Evolutionary conservation across 2,888 invertebrate genomes (phyloP).

Genomic region (Agrypnus murinus): DNA sequence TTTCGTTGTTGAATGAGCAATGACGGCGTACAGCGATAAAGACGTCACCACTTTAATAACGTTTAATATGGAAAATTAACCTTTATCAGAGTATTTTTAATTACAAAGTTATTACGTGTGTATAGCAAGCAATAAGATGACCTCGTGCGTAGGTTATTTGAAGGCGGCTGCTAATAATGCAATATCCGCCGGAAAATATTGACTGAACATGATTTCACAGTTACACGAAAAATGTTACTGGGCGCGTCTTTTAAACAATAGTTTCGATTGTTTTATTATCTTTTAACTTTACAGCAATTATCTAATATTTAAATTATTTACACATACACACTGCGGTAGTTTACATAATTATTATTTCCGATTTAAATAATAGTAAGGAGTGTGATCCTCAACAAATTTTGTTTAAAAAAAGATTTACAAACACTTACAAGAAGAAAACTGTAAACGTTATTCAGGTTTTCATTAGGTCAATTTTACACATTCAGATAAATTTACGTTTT

Average conservation of each 20-base stretch:
- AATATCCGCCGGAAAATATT: conserved; percentile 61
- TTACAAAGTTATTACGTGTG: conserved; percentile 29
- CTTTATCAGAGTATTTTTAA: conserved; percentile 1
- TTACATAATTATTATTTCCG: neutral
- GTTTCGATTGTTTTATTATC: conserved; percentile 20
- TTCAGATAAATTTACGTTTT: no score
- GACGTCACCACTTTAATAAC: no score
- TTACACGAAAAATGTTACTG: conserved; percentile 30
- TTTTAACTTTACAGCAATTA: conserved; percentile 12
- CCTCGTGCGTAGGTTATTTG: conserved; percentile 57
- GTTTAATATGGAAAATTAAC: no score
- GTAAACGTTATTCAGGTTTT: no score
- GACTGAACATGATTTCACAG: conserved; percentile 53
- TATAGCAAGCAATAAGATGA: conserved; percentile 52
- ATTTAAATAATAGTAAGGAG: no score
- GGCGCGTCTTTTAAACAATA: conserved; percentile 37
- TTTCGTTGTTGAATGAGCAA: no score
- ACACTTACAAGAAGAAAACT: no score
- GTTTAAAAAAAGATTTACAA: no score
- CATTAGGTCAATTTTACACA: no score
- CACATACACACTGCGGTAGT: neutral
- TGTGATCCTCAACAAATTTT: no score
- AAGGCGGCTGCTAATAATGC: conserved; percentile 60
- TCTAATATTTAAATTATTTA: neutral
- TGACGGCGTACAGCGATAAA: no score